Base-by-base conservation (phyloP, 2,888 invertebrate genomes). In the Clistopyga incitator region DNA sequence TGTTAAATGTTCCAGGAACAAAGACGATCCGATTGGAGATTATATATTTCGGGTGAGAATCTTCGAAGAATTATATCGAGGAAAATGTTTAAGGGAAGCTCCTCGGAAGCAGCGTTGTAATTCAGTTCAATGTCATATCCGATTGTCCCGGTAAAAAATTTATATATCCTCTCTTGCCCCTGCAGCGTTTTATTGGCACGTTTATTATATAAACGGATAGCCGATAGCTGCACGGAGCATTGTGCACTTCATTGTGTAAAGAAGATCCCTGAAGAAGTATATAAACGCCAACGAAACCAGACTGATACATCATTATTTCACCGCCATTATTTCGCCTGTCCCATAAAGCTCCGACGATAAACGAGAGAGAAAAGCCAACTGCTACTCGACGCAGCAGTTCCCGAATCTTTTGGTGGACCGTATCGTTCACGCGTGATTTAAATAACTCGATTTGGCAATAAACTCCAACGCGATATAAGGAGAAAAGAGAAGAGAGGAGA, bases 381-480 rank as follows among this genome's bases (percentile, higher is more conserved):
- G 52, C 67, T n/a, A 18, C 65, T 38, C 38, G 8, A 2, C 25
- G 25, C 25, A 61, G 29, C 61, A 34, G 34, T 68, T 71, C 18
- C 54, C 18, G 54, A 29, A 25, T 67, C 70, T 70, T 50, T 52
- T 68, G 45, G 52, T 79, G 67, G 83, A 72, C 80, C 84, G 82
- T 80, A 78, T 81, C 82, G 84, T 84, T 80, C 83, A 54, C 77
- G 80, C 82, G 81, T 87, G 85, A 87, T 88, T 88, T 86, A 87
- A 87, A 86, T 87, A 83, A 85, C 84, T 76, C 88, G 83, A 88
- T 87, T 88, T 88, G 88, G 88, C 88, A 88, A 80, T 83, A 84
- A 82, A 84, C 82, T 81, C 82, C 78, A 71, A 77, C 78, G 78
- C 68, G 80, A 84, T 86, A 76, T 71, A 67, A 78, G 72, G 38